A percentile compares a stretch with the other conserved stretches of the same genome.
Evolutionary conservation across 2,113 vertebrate genomes (phyloP).

Genomic region (Anser brachyrhynchus): DNA sequence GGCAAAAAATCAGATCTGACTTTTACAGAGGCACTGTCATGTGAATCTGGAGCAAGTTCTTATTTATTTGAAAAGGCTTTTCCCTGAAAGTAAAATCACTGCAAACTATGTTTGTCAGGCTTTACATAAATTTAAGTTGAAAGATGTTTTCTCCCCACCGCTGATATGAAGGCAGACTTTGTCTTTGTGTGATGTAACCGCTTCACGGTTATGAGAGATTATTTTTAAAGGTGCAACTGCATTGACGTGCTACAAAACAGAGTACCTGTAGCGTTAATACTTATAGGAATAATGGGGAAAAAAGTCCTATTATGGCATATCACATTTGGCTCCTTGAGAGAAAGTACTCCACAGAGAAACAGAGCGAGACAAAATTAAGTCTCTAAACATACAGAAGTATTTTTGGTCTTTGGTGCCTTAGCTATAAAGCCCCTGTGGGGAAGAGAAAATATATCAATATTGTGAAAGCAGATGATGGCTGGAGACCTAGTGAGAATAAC

Average conservation of each 20-base stretch:
- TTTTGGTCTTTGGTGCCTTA: not conserved
- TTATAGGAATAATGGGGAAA: not conserved
- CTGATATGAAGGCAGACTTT: not conserved
- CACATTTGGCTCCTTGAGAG: not conserved
- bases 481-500: not conserved
- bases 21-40: constrained; percentile 69
- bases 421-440: not conserved
- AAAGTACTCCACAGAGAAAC: not conserved
- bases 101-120: constrained; percentile 26
- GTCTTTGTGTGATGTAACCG: not conserved
- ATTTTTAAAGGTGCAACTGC: constrained; percentile 27
- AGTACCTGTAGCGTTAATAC: not conserved
- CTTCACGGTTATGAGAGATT: not conserved
- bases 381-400: not conserved
- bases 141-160: constrained; percentile 4
- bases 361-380: not conserved
- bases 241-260: not conserved
- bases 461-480: not conserved
- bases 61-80: constrained; percentile 70
- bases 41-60: constrained; percentile 71
- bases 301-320: not conserved
- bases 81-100: constrained; percentile 52
- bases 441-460: not conserved
- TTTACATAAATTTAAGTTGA: constrained; percentile 51
- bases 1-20: constrained; percentile 75